Percentiles rank a stretch among this genome's conserved stretches.
Conservation (phyloP, 2,888 invertebrate species). For the Carabus problematicus region DNA sequence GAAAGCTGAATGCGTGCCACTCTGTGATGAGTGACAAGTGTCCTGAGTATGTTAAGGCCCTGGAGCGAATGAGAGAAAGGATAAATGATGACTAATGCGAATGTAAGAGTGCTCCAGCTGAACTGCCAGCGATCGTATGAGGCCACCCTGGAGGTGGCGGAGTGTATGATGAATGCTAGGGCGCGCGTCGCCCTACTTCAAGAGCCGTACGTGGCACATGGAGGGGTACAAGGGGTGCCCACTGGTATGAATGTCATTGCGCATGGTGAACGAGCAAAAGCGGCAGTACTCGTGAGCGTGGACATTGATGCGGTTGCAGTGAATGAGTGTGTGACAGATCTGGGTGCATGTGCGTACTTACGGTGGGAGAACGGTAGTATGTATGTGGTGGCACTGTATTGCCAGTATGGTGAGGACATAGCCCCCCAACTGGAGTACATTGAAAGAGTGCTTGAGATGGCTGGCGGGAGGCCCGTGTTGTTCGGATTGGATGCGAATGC, state of each 20-base stretch:
- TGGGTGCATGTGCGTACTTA: slow-evolving; percentile 41
- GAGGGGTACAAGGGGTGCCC: background rate
- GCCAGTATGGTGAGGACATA: slow-evolving; percentile 22
- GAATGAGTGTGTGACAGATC: background rate
- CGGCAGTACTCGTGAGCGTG: slow-evolving; percentile 32
- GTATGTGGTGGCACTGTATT: slow-evolving; percentile 45
- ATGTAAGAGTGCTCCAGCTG: background rate
- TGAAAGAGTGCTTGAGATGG: background rate
- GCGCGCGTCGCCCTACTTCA: background rate
- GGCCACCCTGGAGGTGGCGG: slow-evolving; percentile 40
- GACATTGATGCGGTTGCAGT: background rate
- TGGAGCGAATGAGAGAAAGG: background rate
- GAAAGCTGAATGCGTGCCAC: background rate
- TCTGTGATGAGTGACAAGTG: background rate
- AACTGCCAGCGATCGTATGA: slow-evolving; percentile 1
- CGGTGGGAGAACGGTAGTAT: slow-evolving; percentile 39
- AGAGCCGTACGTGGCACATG: background rate
- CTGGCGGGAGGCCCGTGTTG: slow-evolving; percentile 24
- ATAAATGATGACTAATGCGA: background rate
- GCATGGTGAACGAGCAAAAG: too few relatives aligned
- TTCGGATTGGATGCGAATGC: slow-evolving; percentile 48
- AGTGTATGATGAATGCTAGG: too few relatives aligned
- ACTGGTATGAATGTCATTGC: background rate
- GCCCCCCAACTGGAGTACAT: slow-evolving; percentile 28
- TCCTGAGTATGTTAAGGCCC: background rate